Evolutionary conservation across 2,888 invertebrate genomes (phyloP).

Genomic region (Dasysyrphus tricinctus): DNA sequence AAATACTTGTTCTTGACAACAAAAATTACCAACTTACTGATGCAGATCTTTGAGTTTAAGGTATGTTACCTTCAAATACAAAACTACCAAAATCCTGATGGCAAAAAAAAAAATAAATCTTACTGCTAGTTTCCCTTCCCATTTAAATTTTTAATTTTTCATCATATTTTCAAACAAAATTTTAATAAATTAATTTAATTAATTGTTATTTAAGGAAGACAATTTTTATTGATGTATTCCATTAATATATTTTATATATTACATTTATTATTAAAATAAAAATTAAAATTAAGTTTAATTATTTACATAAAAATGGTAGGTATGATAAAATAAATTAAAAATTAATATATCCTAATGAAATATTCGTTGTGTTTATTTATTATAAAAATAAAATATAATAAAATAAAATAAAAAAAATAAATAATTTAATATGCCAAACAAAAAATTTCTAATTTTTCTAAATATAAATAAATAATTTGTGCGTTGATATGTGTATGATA

Average conservation of each 20-base stretch:
- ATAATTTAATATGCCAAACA: slow-evolving; percentile 60
- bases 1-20: too few species aligned
- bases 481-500: slow-evolving; percentile 32
- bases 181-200: not conserved
- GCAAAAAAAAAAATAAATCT: too few species aligned
- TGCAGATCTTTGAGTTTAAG: too few species aligned
- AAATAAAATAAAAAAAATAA: slow-evolving; percentile 12
- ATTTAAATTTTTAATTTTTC: not conserved
- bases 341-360: slow-evolving; percentile 38
- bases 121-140: too few species aligned
- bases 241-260: slow-evolving; percentile 42
- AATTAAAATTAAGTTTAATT: slow-evolving; percentile 31
- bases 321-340: slow-evolving; percentile 56
- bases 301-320: slow-evolving; percentile 59
- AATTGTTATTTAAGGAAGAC: slow-evolving; percentile 16
- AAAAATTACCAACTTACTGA: too few species aligned
- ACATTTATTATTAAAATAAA: slow-evolving; percentile 37
- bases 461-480: slow-evolving; percentile 58
- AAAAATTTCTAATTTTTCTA: slow-evolving; percentile 41
- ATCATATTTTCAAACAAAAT: not conserved
- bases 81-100: too few species aligned
- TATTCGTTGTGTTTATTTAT: slow-evolving; percentile 36
- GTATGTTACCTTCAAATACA: too few species aligned
- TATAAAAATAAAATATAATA: not conserved
- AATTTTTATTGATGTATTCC: slow-evolving; percentile 23